Percentiles rank a stretch among this genome's conserved stretches.
Evolutionary conservation across 1,140 invertebrate species (phyloP).

Genomic region (Latrodectus geometricus): DNA sequence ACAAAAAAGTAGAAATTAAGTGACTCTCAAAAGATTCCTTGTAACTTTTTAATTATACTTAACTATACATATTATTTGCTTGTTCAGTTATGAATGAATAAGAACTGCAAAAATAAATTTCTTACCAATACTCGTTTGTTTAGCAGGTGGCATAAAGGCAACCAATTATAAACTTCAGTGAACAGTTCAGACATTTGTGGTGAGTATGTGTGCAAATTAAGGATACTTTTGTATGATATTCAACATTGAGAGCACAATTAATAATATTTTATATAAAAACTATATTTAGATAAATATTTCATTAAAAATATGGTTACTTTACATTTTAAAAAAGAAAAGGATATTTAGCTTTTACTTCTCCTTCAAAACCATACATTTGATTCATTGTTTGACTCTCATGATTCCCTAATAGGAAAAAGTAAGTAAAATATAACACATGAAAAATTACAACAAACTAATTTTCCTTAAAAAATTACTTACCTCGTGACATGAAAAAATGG

Average conservation of each 20-base stretch:
- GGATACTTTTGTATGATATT: background rate
- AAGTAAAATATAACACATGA: background rate
- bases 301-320: background rate
- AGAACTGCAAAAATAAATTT: slow-evolving; percentile 59
- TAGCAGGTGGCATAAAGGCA: slow-evolving; percentile 95
- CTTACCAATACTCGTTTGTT: slow-evolving; percentile 89
- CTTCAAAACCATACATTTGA: slow-evolving; percentile 99
- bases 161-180: slow-evolving; percentile 98
- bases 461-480: slow-evolving; percentile 72
- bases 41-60: too few species aligned
- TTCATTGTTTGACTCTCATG: slow-evolving; percentile 99
- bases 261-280: background rate
- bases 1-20: too few species aligned
- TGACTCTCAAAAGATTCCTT: too few species aligned
- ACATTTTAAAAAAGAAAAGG: slow-evolving; percentile 65
- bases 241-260: background rate
- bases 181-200: slow-evolving; percentile 95
- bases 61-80: too few species aligned
- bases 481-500: slow-evolving; percentile 97
- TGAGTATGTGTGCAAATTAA: slow-evolving; percentile 71
- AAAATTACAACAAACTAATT: slow-evolving; percentile 2
- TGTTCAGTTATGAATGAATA: background rate
- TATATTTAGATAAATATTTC: background rate
- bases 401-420: slow-evolving; percentile 79
- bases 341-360: slow-evolving; percentile 96